Base-by-base conservation (phyloP, 2,113 vertebrate species). In the Pavo muticus region DNA sequence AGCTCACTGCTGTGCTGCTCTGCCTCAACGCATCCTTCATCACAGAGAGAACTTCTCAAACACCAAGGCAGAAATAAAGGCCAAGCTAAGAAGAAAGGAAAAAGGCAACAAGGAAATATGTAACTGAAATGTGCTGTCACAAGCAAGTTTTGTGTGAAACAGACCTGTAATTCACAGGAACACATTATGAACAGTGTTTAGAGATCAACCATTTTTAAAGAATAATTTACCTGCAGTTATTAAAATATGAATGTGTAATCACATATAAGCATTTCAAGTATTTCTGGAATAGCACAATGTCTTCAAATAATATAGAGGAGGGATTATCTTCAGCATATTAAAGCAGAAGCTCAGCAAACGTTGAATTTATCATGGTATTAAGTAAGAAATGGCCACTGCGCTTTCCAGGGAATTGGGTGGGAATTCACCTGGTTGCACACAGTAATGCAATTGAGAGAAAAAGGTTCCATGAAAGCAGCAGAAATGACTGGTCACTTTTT, bases 381-480 rank as follows among this genome's bases (percentile, higher is more conserved):
- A 87, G 2, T 11, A 57, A 48, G 29, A 52, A 72, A 2, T 5
- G n/a, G 17, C 20, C 48, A 68, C n/a, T 16, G 45, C 3, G 16
- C 4, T 19, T 90, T 9, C 47, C 30, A 52, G 61, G 9, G 78
- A 8, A 54, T 17, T 30, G 52, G 25, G 29, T 3, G 9, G 50
- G 45, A 88, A 80, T 9, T 21, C 19, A 50, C 6, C 44, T 44
- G 27, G 32, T 23, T 15, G 11, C 42, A 79, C 1, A 1, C 7
- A 69, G 18, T 37, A 47, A n/a, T 0, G 50, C 3, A 37, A 12
- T 14, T 24, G 42, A 44, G 11, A 24, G 5, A 18, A 57, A 86
- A 65, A 86, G 30, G 0, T 18, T 9, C 60, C 1, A 5, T 0
- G 16, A 40, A 35, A 69, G 65, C 47, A 0, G 4, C 30, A 80